phyloP scores from a whole-genome alignment of 64 coral and sea anemone species.

The Astreopora myriophthalma region DNA sequence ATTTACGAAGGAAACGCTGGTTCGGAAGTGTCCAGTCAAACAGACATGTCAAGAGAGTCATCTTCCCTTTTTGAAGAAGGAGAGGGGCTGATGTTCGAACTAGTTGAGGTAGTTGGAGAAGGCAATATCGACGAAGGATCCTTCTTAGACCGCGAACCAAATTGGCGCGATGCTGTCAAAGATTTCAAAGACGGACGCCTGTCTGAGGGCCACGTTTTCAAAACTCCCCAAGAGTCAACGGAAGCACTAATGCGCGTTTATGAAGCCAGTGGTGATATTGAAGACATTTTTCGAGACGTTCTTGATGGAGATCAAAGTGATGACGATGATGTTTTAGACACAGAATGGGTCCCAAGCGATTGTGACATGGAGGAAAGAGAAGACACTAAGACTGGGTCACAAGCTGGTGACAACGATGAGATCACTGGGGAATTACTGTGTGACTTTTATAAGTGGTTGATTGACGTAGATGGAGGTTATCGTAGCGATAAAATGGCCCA shows the following conservation, averaged over 20 bases:
- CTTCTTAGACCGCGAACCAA: slow-evolving; percentile 23
- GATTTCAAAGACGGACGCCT: background rate
- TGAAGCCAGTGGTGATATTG: slow-evolving; percentile 18
- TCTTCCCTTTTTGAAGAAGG: slow-evolving; percentile 34
- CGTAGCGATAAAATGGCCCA: slow-evolving; percentile 52
- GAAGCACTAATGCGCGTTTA: slow-evolving; percentile 29
- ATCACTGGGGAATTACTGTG: slow-evolving; percentile 17
- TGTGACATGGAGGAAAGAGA: slow-evolving; percentile 24
- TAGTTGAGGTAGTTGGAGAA: slow-evolving; percentile 41
- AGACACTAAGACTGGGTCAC: background rate
- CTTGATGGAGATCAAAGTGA: slow-evolving; percentile 45
- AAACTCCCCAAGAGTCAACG: slow-evolving; percentile 38
- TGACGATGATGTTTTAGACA: slow-evolving; percentile 41
- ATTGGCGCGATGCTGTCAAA: slow-evolving; percentile 18
- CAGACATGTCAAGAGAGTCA: slow-evolving; percentile 9
- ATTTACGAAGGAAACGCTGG: background rate
- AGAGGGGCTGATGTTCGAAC: slow-evolving; percentile 29
- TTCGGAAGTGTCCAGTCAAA: slow-evolving; percentile 29
- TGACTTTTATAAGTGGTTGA: slow-evolving; percentile 60
- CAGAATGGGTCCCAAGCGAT: slow-evolving; percentile 55
- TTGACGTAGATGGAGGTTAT: slow-evolving; percentile 40
- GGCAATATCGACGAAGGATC: slow-evolving; percentile 50
- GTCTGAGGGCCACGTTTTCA: slow-evolving; percentile 37
- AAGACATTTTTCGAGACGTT: slow-evolving; percentile 17
- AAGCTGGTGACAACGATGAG: slow-evolving; percentile 1